These are phyloP conservation scores for Drosophila prolongata DNA, from an alignment of 2,888 invertebrate species.

Conservation along the genomic window DNA sequence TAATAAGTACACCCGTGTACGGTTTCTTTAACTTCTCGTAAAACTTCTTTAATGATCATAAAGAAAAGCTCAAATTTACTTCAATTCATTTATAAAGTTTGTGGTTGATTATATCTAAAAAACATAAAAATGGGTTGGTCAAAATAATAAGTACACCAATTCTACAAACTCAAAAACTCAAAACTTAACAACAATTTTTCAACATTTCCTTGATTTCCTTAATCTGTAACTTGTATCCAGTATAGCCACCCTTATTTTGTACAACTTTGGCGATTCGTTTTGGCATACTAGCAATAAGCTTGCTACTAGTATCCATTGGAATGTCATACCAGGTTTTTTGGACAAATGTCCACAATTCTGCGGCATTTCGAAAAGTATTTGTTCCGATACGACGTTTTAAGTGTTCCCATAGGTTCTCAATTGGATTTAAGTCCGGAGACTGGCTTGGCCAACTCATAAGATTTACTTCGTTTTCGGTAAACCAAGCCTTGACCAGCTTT, in stretches of 20 bases:
- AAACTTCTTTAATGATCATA: no score
- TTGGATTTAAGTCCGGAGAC: not conserved
- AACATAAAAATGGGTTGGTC: slow-evolving; percentile 1
- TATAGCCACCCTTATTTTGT: not conserved
- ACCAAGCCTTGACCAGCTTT: not conserved
- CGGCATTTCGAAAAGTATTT: slow-evolving; percentile 3
- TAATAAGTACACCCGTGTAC: no score
- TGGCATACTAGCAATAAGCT: not conserved
- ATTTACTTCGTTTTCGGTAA: not conserved
- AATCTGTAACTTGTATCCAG: not conserved
- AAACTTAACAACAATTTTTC: not conserved
- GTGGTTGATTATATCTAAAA: not conserved
- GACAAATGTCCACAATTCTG: not conserved
- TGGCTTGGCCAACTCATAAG: not conserved
- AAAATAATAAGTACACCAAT: slow-evolving; percentile 2
- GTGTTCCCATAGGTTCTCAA: not conserved
- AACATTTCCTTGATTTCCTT: not conserved
- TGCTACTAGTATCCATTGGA: not conserved
- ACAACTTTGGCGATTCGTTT: not conserved
- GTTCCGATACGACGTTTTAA: not conserved
- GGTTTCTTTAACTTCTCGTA: no score
- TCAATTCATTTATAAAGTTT: not conserved
- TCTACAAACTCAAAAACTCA: not conserved
- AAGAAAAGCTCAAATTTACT: no score
- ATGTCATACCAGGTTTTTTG: not conserved